Evolutionary conservation across 2,113 vertebrate species (phyloP).

Genomic region (Blennius ocellaris): DNA sequence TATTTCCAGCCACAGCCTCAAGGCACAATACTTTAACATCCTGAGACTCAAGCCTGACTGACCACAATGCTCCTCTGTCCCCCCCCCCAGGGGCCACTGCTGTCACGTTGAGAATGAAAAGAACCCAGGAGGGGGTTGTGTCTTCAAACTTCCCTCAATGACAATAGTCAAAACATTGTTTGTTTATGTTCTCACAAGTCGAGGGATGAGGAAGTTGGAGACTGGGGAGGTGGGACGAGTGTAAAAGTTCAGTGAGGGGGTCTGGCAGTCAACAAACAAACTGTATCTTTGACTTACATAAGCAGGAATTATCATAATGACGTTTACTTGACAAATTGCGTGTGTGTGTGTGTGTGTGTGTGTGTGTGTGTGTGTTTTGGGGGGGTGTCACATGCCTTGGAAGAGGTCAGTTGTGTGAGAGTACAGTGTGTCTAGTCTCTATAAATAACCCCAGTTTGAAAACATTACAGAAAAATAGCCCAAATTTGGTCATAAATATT

Average conservation of each 20-base stretch:
- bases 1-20: constrained; percentile 54
- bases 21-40: constrained; percentile 57
- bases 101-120: constrained; percentile 34
- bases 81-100: constrained; percentile 4
- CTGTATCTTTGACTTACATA: constrained; percentile 45
- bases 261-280: constrained; percentile 63
- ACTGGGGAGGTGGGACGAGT: constrained; percentile 39
- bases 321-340: constrained; percentile 34
- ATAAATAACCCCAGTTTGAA: constrained; percentile 61
- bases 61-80: constrained; percentile 42
- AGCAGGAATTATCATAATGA: constrained; percentile 38
- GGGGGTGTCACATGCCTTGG: constrained; percentile 33
- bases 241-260: constrained; percentile 64
- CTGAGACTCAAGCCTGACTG: constrained; percentile 55
- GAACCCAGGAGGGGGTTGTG: constrained; percentile 34
- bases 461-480: constrained; percentile 54
- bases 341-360: constrained; percentile 5
- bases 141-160: constrained; percentile 59
- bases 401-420: constrained; percentile 38
- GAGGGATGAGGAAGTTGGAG: constrained; percentile 36
- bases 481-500: constrained; percentile 63
- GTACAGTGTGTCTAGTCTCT: constrained; percentile 54
- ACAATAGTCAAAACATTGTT: constrained; percentile 64
- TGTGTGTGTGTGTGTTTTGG: not conserved
- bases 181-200: constrained; percentile 71